These are phyloP conservation scores for Phyllopteryx taeniolatus DNA, from an alignment of 2,113 vertebrate genomes.

Conservation along the genomic window DNA sequence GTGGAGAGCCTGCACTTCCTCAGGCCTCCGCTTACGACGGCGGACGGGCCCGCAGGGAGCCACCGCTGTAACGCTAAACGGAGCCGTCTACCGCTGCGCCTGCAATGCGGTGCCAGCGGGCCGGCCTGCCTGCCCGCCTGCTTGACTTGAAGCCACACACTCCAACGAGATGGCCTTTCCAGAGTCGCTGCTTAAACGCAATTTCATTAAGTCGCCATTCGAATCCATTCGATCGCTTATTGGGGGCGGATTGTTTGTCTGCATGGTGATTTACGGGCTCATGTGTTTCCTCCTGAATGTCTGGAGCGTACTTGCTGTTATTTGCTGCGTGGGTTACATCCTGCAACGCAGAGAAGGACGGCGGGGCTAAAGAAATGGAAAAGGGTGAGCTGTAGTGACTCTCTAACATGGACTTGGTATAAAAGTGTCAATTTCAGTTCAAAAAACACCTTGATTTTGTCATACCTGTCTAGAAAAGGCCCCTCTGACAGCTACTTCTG, in stretches of 20 bases:
- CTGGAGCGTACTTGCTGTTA: constrained; percentile 48
- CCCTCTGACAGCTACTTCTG: too few species aligned
- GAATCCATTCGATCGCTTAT: constrained; percentile 35
- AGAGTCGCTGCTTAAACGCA: constrained; percentile 48
- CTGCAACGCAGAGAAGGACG: constrained; percentile 23
- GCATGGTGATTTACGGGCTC: constrained; percentile 58
- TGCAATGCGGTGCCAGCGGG: constrained; percentile 53
- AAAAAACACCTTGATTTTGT: too few species aligned
- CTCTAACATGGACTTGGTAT: too few species aligned
- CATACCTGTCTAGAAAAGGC: too few species aligned
- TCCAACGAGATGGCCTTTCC: constrained; percentile 43
- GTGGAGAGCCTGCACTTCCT: constrained; percentile 62
- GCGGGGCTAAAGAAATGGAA: constrained; percentile 6
- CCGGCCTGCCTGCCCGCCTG: constrained; percentile 30
- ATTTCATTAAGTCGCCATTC: constrained; percentile 58
- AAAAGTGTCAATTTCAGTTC: too few species aligned
- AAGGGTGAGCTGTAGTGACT: neutral
- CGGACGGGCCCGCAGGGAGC: constrained; percentile 62
- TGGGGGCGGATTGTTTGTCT: constrained; percentile 48
- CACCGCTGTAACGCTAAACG: constrained; percentile 65
- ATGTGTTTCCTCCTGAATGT: constrained; percentile 35
- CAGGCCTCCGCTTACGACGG: constrained; percentile 56
- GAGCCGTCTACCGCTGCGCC: constrained; percentile 46
- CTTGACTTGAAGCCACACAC: constrained; percentile 34
- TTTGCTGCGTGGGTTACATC: constrained; percentile 52